phyloP scores from a whole-genome alignment of 2,797 vertebrate species.

The Champsocephalus esox region DNA sequence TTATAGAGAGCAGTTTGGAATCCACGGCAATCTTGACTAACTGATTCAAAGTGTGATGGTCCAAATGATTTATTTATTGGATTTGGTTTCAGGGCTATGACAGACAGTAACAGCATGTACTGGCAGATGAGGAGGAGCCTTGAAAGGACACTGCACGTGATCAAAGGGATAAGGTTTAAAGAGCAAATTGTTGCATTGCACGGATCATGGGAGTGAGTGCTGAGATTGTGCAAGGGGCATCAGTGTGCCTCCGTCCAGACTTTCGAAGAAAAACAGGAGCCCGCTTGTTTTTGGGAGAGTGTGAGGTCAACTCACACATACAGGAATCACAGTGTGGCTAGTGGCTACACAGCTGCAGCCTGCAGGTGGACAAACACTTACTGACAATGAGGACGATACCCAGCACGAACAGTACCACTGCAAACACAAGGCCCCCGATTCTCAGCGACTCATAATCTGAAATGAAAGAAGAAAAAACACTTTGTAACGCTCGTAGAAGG shows the following conservation, averaged over 20 bases:
- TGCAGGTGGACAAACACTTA: conserved; percentile 76
- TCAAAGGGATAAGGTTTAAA: conserved; percentile 26
- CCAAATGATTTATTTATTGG: conserved; percentile 53
- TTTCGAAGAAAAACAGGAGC: conserved; percentile 23
- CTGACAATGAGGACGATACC: conserved; percentile 91
- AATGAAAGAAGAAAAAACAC: conserved; percentile 21
- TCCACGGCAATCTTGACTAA: conserved; percentile 13
- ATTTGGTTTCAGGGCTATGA: conserved; percentile 62
- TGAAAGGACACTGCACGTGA: conserved; percentile 34
- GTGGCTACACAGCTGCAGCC: background rate
- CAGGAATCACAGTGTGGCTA: conserved; percentile 26
- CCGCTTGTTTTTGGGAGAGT: conserved; percentile 44
- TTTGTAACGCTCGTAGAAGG: background rate
- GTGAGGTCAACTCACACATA: conserved; percentile 23
- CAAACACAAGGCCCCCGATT: conserved; percentile 90
- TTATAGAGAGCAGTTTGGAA: conserved; percentile 7
- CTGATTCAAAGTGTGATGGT: conserved; percentile 18
- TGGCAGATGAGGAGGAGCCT: conserved; percentile 41
- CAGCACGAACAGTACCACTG: conserved; percentile 89
- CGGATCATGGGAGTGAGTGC: conserved; percentile 27
- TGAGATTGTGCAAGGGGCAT: conserved; percentile 43
- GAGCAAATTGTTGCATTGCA: conserved; percentile 37
- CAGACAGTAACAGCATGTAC: conserved; percentile 52
- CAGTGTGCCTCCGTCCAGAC: conserved; percentile 11
- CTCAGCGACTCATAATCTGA: conserved; percentile 91